Evolutionary conservation across 1,140 invertebrate species (phyloP), one percentile per base, ranked within the genome.

Genomic region (Bombus pyrosoma): DNA sequence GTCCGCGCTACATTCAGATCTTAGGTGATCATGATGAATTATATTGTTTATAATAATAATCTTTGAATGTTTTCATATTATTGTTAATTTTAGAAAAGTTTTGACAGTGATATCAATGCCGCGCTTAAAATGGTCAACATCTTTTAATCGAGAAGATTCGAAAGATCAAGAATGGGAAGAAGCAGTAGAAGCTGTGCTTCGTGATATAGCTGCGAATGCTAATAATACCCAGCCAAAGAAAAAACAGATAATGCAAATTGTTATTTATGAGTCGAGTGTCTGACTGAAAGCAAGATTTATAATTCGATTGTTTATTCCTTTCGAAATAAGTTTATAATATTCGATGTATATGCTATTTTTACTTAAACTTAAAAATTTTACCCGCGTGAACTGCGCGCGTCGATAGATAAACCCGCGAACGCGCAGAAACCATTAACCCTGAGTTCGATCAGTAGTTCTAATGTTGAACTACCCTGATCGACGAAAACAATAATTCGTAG

Each of bases 231-330:
- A 93, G 89, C 85, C 87, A 88, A 95, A 95, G 87, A 96, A 96
- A 91, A 96, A 96, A 81, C 95, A 96, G 57, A 96, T 98, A 12
- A 96, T 98, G n/a, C 97, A 98, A 94, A 98, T 98, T 83, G 96
- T 98, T 83, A 97, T 98, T 93, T 98, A 98, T 93, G 98, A 98
- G 79, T 95, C 94, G 4, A 95, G 92, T 78, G 93, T 94, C 22
- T 94, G 85, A 91, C 59, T 32, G 8, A 22, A 73, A 59, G 68
- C 6, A 41, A 43, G 37, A 76, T 32, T n/a, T 10, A 34, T 34
- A 64, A 25, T 18, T 59, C 13, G 8, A 6, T 28, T 25, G 64
- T 13, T 18, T 66, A 34, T 3, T 41, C 2, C 25, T 66, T 34
- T n/a, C 12, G 25, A 76, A 28, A 37, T 59, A 59, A 59, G 57